These are phyloP conservation scores for Drosophila sechellia DNA, from an alignment of 1,140 invertebrate genomes.

Conservation along the genomic window DNA sequence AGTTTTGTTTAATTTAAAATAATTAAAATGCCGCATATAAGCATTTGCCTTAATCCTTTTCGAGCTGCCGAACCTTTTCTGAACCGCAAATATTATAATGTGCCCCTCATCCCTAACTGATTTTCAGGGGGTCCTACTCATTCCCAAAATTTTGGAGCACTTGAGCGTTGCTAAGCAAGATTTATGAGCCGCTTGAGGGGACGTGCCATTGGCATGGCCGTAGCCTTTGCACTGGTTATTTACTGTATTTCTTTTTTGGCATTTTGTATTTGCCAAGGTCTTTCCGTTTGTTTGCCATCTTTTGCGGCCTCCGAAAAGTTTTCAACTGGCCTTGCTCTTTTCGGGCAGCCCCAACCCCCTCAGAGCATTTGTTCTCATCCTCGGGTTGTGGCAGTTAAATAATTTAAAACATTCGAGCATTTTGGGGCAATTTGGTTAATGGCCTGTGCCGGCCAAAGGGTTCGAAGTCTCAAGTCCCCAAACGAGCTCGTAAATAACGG, in stretches of 20 bases:
- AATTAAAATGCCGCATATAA: conserved; percentile 74
- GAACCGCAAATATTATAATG: conserved; percentile 60
- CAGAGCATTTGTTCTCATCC: conserved; percentile 20
- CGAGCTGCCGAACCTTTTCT: conserved; percentile 46
- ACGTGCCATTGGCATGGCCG: conserved; percentile 56
- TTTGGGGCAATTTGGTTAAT: conserved; percentile 79
- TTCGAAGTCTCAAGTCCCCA: conserved; percentile 34
- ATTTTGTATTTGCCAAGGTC: conserved; percentile 57
- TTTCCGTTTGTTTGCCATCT: conserved; percentile 58
- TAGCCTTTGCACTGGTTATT: conserved; percentile 45
- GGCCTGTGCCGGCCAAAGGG: conserved; percentile 63
- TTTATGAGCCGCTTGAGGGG: conserved; percentile 63
- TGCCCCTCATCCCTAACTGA: conserved; percentile 21
- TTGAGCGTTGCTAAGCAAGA: conserved; percentile 74
- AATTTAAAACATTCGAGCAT: conserved; percentile 75
- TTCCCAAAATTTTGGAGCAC: conserved; percentile 49
- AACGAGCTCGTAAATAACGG: conserved; percentile 63
- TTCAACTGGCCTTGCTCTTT: conserved; percentile 48
- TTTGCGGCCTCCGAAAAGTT: conserved; percentile 42
- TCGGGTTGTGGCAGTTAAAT: conserved; percentile 63
- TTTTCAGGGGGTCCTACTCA: background rate
- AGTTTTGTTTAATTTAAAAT: conserved; percentile 62
- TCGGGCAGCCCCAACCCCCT: background rate
- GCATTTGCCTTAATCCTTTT: conserved; percentile 34
- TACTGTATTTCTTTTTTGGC: conserved; percentile 18